These are phyloP conservation scores for Ptilodon capucinus DNA, from an alignment of 2,888 invertebrate species.

Conservation along the genomic window DNA sequence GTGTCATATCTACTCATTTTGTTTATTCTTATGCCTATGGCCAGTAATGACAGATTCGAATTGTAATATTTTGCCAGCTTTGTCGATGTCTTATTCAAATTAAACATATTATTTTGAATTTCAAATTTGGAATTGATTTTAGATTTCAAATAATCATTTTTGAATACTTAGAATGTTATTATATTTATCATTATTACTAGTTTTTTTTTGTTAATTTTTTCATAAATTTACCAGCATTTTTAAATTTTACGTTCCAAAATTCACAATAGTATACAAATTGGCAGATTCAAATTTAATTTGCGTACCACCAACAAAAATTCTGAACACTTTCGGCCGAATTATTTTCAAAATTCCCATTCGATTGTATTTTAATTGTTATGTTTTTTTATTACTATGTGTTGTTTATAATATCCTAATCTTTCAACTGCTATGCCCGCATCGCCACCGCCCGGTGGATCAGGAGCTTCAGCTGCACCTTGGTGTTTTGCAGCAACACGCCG, in stretches of 20 bases:
- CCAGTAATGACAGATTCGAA: not conserved
- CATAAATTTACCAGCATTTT: constrained; percentile 1
- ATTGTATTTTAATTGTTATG: constrained; percentile 32
- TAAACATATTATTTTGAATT: too few species aligned
- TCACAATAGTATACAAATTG: constrained; percentile 9
- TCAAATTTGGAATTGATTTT: too few species aligned
- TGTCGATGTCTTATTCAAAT: too few species aligned
- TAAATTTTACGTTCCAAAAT: constrained; percentile 24
- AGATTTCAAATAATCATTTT: not conserved
- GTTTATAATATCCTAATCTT: constrained; percentile 68
- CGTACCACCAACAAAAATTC: constrained; percentile 47
- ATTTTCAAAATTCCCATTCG: constrained; percentile 60
- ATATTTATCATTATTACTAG: not conserved
- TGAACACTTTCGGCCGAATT: constrained; percentile 42
- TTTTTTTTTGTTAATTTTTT: not conserved
- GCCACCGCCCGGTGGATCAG: constrained; percentile 79
- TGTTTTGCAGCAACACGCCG: constrained; percentile 98
- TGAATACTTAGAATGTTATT: too few species aligned
- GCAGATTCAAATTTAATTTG: constrained; percentile 12
- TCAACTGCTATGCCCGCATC: constrained; percentile 76
- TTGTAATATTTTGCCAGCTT: not conserved
- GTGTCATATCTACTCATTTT: not conserved
- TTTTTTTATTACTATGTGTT: constrained; percentile 32
- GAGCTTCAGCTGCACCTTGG: constrained; percentile 96
- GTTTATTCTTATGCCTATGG: not conserved